Conservation (phyloP, 2,888 invertebrate genomes). For the Ectobius pallidus region DNA sequence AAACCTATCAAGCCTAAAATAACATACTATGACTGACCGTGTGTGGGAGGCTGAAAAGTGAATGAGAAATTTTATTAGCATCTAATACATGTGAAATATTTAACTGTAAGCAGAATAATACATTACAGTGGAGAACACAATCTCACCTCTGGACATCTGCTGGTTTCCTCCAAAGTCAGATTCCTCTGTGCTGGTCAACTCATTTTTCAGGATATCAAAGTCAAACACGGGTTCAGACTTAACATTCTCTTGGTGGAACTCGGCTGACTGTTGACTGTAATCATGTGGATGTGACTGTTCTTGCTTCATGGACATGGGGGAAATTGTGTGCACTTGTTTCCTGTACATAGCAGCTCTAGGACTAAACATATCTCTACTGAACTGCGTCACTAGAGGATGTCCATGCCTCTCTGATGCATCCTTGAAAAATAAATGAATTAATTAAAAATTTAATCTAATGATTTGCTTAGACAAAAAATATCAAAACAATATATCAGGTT, state of each 20-base stretch:
- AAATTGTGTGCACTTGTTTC: slow-evolving; percentile 30
- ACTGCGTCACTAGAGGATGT: slow-evolving; percentile 59
- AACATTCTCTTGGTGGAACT: not conserved
- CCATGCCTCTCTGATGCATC: slow-evolving; percentile 9
- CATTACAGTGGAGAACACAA: too few relatives aligned
- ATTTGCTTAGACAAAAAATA: too few relatives aligned
- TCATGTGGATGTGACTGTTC: slow-evolving; percentile 48
- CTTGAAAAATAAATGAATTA: too few relatives aligned
- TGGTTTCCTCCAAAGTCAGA: slow-evolving; percentile 4
- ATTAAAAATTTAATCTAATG: too few relatives aligned
- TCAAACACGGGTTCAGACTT: slow-evolving; percentile 32
- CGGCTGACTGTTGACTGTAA: not conserved
- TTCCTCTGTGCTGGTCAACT: slow-evolving; percentile 35
- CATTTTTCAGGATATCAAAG: slow-evolving; percentile 37
- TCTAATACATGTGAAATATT: too few relatives aligned
- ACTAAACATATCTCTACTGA: slow-evolving; percentile 66
- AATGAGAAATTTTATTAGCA: too few relatives aligned
- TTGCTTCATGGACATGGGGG: slow-evolving; percentile 49
- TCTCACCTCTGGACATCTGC: slow-evolving; percentile 44
- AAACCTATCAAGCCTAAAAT: too few relatives aligned
- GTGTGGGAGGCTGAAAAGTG: too few relatives aligned
- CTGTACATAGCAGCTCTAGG: slow-evolving; percentile 33
- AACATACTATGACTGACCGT: too few relatives aligned
- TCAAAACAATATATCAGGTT: too few relatives aligned
- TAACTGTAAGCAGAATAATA: too few relatives aligned